Percentiles rank a stretch among this genome's conserved stretches.
Conservation (phyloP, 64 coral and sea anemone species). For the Montipora sp. region DNA sequence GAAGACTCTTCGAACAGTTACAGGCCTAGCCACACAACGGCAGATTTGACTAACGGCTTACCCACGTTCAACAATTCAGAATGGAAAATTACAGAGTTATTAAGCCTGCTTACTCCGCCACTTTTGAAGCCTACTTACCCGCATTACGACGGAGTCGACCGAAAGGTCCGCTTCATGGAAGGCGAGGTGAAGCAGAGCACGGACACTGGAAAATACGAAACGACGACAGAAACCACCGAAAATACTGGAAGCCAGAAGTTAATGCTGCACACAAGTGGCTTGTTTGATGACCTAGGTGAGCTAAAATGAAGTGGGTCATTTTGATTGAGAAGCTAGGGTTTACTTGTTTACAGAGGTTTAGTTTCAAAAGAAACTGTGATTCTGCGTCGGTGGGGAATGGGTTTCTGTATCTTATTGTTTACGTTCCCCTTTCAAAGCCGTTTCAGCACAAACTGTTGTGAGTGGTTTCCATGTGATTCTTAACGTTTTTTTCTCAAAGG, state of each 20-base stretch:
- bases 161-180: not conserved
- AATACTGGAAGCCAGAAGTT: not conserved
- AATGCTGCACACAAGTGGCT: conserved; percentile 19
- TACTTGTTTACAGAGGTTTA: too few relatives aligned
- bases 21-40: conserved; percentile 43
- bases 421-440: too few relatives aligned
- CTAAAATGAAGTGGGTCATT: not conserved
- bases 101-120: not conserved
- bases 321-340: not conserved
- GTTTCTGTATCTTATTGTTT: too few relatives aligned
- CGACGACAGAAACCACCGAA: conserved; percentile 1
- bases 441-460: too few relatives aligned
- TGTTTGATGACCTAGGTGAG: conserved; percentile 79
- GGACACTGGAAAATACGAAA: not conserved
- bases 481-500: too few relatives aligned
- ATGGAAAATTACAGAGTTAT: not conserved
- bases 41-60: conserved; percentile 6
- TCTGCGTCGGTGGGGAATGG: too few relatives aligned
- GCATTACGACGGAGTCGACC: conserved; percentile 29
- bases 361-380: too few relatives aligned
- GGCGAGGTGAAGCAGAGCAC: not conserved
- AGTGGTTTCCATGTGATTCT: too few relatives aligned
- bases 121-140: not conserved
- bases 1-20: not conserved
- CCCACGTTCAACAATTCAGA: not conserved